Evolutionary conservation across 2,113 vertebrate species (phyloP).

Genomic region (Nematolebias whitei): DNA sequence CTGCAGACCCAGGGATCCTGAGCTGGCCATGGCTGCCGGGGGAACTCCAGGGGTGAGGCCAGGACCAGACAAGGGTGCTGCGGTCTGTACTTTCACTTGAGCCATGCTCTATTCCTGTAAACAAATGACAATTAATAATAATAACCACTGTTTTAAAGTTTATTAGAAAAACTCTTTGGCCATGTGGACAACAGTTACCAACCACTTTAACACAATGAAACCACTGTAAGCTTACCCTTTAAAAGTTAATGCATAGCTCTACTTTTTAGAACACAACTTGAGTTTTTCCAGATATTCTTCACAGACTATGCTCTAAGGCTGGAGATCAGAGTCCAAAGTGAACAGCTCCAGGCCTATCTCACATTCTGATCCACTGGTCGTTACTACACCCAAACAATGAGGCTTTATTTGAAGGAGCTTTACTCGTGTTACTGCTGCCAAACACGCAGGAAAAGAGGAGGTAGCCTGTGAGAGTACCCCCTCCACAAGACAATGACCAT

Average conservation of each 20-base stretch:
- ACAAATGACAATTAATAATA: conserved; percentile 2
- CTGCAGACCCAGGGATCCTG: conserved; percentile 86
- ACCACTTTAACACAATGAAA: too few relatives aligned
- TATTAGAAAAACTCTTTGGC: not conserved
- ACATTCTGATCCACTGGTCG: conserved; percentile 67
- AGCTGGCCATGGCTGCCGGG: conserved; percentile 81
- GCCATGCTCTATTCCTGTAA: conserved; percentile 88
- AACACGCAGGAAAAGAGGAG: conserved; percentile 51
- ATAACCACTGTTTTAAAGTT: not conserved
- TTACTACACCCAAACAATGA: conserved; percentile 71
- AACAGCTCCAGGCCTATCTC: conserved; percentile 53
- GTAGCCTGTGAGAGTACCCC: conserved; percentile 39
- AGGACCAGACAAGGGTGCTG: conserved; percentile 86
- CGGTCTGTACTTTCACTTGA: conserved; percentile 93
- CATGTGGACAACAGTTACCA: too few relatives aligned
- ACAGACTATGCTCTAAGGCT: conserved; percentile 31
- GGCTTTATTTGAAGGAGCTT: conserved; percentile 71
- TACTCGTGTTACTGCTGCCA: conserved; percentile 67
- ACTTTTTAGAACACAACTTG: not conserved
- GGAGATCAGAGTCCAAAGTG: conserved; percentile 46
- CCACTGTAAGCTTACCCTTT: too few relatives aligned
- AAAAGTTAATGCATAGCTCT: not conserved
- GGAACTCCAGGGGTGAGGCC: conserved; percentile 83
- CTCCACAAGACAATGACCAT: conserved; percentile 34
- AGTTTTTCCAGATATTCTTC: conserved; percentile 2